Base-by-base conservation (phyloP, 2,888 invertebrate species). In the Dusona sp. region DNA sequence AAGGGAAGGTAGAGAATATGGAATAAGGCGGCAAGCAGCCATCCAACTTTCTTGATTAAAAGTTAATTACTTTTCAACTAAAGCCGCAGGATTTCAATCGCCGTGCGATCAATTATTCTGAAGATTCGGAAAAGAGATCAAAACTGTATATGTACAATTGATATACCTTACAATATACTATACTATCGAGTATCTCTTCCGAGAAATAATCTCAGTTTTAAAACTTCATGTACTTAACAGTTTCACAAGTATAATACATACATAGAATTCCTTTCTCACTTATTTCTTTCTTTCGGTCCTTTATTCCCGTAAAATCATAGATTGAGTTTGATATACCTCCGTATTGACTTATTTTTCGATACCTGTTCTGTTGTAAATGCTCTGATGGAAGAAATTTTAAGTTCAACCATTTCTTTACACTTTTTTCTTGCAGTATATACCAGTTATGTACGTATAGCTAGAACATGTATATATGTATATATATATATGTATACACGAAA, bases 11-110 rank as follows among this genome's bases (percentile, higher is more conserved):
- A 51, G 83, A 78, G 86, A 86, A 86, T 86, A 68, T 86, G 77
- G 72, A 54, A 73, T 81, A 68, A 83, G 68, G 84, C 88, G 88
- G 85, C 89, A 80, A 87, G 85, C 87, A 91, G 89, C 90, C 87
- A 89, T 89, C 87, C 89, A 92, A 92, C 92, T 92, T 92, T 92
- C 90, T 91, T 91, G 92, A 92, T 92, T 92, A 92, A 91, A 92
- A 92, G 92, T 92, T 92, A 92, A 92, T 92, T 92, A 91, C 92
- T 92, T 92, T 90, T 90, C 89, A 90, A 90, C 90, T 91, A 90
- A 90, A 91, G 89, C 91, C 92, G 88, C 92, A 89, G 92, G 90
- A 92, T 92, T 92, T 92, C 92, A 92, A 92, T 92, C 91, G 89
- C 84, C 89, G 89, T 89, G 89, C 91, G 91, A 91, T 90, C 92